Evolutionary conservation across 2,797 vertebrate species (phyloP), one percentile per base, ranked within the genome.

Genomic region (Eidolon dupreanum): DNA sequence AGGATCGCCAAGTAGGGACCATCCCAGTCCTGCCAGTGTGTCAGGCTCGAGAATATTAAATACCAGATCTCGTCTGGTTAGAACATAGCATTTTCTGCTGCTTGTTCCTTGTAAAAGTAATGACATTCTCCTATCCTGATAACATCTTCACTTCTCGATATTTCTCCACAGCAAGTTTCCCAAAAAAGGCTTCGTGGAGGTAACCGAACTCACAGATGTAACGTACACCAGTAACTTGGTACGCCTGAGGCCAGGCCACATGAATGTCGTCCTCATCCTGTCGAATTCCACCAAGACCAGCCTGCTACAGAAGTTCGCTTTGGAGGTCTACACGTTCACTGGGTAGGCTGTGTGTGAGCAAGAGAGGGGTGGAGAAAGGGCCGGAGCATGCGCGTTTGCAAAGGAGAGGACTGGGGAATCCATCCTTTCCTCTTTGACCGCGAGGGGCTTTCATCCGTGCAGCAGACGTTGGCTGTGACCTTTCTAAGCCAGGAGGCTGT

Each of bases 181-280:
- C 24, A 99, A 99, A 87, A 99, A 99, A 98, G 99, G 98, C 89
- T 99, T 99, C 26, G 99, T 99, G 24, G 99, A 99, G 97, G 99
- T 99, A 96, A 99, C 99, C 0, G 99, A 99, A 98, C 98, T 99
- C 84, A 99, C 99, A 0, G 99, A 99, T 55, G 99, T 99, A 97
- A 99, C 99, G 1, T 99, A 99, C 97, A 99, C 98, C 88, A 99
- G 99, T 97, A 99, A 99, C 98, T 94, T 99, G 97, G 99, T 99
- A 28, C 99, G 99, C 95, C 98, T 99, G 97, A 98, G 99, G 96
- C 99, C 99, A 0, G 99, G 99, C 6, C 99, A 99, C 98, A 99
- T 99, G 98, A 99, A 99, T 0, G 99, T 99, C n/a, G 99, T 99
- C 90, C 98, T 99, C 95, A 99, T 99, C 88, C 99, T 99, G 49